A percentile compares a stretch with the other conserved stretches of the same genome.
Conservation (phyloP, 2,888 invertebrate genomes). For the Leuctra nigra region DNA sequence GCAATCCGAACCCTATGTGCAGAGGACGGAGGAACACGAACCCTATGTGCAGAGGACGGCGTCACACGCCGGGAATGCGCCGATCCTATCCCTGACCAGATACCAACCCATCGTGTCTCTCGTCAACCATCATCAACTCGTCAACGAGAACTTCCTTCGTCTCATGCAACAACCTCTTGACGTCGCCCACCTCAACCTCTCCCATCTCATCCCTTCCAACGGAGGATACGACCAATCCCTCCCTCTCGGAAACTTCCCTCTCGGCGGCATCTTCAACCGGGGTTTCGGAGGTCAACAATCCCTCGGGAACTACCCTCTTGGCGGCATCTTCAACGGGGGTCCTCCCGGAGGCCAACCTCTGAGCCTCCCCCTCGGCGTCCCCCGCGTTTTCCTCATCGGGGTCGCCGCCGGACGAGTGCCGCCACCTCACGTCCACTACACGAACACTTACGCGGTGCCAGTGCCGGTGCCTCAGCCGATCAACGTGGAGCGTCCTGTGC, state of each 20-base stretch:
- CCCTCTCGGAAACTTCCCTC: not conserved
- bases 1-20: no score
- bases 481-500: constrained; percentile 46
- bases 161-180: no score
- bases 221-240: no score
- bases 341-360: not conserved
- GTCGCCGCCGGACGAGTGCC: not conserved
- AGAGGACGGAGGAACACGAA: no score
- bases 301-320: not conserved
- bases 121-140: no score
- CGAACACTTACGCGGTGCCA: not conserved
- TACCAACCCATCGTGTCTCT: no score
- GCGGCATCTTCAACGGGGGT: not conserved
- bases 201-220: not conserved
- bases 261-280: not conserved
- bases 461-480: not conserved
- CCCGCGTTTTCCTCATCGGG: not conserved
- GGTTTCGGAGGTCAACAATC: not conserved
- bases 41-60: no score
- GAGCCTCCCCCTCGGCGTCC: not conserved
- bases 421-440: not conserved
- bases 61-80: no score
- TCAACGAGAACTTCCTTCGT: not conserved
- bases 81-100: no score
- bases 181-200: not conserved